Conservation (phyloP, 2,888 invertebrate species). For the Cataglyphis livida region DNA sequence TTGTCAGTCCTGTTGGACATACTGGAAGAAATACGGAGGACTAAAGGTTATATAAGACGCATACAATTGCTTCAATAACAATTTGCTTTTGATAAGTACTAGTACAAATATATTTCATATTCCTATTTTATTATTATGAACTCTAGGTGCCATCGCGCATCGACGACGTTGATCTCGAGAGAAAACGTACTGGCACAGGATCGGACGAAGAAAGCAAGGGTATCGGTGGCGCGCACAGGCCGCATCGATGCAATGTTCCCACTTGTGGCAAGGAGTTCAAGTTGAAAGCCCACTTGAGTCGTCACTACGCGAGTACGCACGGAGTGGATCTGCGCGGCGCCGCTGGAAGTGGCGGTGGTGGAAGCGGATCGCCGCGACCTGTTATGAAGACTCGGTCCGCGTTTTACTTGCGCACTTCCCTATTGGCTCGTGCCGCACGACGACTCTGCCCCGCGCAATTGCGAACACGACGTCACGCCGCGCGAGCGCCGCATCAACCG, state of each 20-base stretch:
- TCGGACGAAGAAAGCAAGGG: slow-evolving; percentile 86
- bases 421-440: slow-evolving; percentile 95
- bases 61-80: not conserved
- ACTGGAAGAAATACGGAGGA: slow-evolving; percentile 99
- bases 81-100: not conserved
- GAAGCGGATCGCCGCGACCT: slow-evolving; percentile 91
- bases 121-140: not conserved
- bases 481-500: slow-evolving; percentile 92
- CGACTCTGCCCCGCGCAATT: slow-evolving; percentile 94
- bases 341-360: slow-evolving; percentile 76
- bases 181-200: slow-evolving; percentile 82
- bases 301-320: slow-evolving; percentile 97
- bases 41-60: slow-evolving; percentile 89
- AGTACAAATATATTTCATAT: not conserved
- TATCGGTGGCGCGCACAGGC: slow-evolving; percentile 89
- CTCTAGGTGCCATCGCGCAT: slow-evolving; percentile 82
- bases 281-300: slow-evolving; percentile 96
- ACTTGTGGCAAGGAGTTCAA: slow-evolving; percentile 98
- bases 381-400: slow-evolving; percentile 99
- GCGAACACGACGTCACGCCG: slow-evolving; percentile 92
- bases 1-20: slow-evolving; percentile 97
- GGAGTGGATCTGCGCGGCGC: slow-evolving; percentile 87
- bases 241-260: slow-evolving; percentile 95
- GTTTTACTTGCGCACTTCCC: slow-evolving; percentile 97
- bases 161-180: slow-evolving; percentile 82